These are phyloP conservation scores for Geothlypis trichas DNA, from an alignment of 2,113 vertebrate species.

Conservation along the genomic window DNA sequence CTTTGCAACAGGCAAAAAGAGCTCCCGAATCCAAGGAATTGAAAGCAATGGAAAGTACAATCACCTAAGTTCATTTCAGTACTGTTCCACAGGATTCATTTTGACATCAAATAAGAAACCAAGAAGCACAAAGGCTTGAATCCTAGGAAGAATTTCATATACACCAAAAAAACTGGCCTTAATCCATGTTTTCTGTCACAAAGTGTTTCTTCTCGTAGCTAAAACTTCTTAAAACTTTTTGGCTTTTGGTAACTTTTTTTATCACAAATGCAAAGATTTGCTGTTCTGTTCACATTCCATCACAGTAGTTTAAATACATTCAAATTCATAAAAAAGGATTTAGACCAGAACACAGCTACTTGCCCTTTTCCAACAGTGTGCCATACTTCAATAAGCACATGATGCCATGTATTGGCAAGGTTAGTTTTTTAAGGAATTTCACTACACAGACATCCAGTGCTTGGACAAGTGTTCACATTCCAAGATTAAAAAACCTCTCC, in stretches of 20 bases:
- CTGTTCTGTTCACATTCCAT: not conserved
- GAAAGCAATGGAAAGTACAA: slow-evolving; percentile 22
- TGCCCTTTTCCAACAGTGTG: not conserved
- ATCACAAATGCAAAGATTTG: not conserved
- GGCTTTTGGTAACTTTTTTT: not conserved
- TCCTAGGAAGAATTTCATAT: slow-evolving; percentile 42
- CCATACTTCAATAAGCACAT: not conserved
- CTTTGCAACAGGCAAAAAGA: not conserved
- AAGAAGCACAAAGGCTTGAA: slow-evolving; percentile 34
- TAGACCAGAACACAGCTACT: not conserved
- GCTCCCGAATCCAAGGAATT: slow-evolving; percentile 7
- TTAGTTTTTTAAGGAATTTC: not conserved
- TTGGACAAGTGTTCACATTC: slow-evolving; percentile 30
- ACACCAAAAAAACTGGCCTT: slow-evolving; percentile 74
- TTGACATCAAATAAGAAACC: slow-evolving; percentile 31
- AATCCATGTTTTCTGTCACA: slow-evolving; percentile 17
- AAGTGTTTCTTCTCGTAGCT: not conserved
- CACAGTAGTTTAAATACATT: slow-evolving; percentile 34
- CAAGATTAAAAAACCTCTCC: not conserved
- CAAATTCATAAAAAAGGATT: slow-evolving; percentile 13
- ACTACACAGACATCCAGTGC: not conserved
- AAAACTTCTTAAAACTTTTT: not conserved
- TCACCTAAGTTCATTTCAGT: slow-evolving; percentile 3
- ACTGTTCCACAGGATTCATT: slow-evolving; percentile 11
- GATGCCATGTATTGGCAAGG: not conserved